A percentile compares a stretch with the other conserved stretches of the same genome.
These are phyloP conservation scores for Alethe castanea DNA, from an alignment of 2,113 vertebrate genomes.

Conservation along the genomic window DNA sequence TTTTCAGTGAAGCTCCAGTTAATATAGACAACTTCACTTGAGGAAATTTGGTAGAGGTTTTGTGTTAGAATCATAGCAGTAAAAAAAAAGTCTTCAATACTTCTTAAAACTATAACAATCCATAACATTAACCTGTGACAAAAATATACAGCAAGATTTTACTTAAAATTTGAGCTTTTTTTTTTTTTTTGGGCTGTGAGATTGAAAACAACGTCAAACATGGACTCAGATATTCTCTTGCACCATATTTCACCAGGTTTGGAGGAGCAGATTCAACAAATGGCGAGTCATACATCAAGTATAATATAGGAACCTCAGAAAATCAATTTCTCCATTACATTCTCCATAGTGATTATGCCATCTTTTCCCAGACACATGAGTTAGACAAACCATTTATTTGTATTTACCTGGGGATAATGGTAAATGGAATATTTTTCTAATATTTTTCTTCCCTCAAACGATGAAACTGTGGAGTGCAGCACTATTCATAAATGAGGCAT, in stretches of 20 bases:
- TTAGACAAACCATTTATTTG: background rate
- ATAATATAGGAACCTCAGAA: background rate
- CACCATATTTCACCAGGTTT: background rate
- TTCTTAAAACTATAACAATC: background rate
- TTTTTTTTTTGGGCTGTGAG: background rate
- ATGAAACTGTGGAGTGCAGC: background rate
- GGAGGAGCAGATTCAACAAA: background rate
- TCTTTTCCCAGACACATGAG: accelerated
- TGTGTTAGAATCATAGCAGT: background rate
- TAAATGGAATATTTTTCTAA: background rate
- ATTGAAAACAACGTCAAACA: background rate
- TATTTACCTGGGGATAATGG: background rate
- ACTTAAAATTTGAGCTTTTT: background rate
- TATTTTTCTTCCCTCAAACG: background rate
- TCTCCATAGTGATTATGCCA: accelerated
- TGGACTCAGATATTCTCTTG: background rate
- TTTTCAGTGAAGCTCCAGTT: background rate
- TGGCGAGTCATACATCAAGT: background rate
- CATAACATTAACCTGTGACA: background rate
- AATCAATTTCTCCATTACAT: background rate
- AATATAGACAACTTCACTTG: background rate
- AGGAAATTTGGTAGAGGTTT: background rate
- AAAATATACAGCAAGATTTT: background rate
- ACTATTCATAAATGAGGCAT: background rate
- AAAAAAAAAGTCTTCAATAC: background rate